Conservation (phyloP, 1,140 invertebrate genomes). For the Sesamia nonagrioides region DNA sequence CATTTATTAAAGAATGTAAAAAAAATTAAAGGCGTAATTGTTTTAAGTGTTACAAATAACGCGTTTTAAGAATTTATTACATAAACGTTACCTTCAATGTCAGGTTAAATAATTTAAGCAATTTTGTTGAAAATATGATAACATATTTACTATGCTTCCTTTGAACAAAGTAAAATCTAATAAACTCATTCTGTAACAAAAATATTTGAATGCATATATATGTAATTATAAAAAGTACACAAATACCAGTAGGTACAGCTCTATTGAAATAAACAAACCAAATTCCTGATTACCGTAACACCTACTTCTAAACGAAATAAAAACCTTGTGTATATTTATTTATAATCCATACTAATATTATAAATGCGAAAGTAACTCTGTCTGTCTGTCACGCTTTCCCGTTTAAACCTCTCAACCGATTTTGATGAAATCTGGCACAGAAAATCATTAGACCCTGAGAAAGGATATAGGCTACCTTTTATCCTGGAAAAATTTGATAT, state of each 20-base stretch:
- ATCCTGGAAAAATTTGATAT: too few species aligned
- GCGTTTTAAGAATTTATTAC: slow-evolving; percentile 21
- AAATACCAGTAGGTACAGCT: neutral
- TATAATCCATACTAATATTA: too few species aligned
- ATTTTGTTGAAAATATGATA: slow-evolving; percentile 13
- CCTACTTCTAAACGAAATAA: neutral
- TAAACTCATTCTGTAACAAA: neutral
- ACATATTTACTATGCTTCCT: slow-evolving; percentile 5
- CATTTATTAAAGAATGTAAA: slow-evolving; percentile 36
- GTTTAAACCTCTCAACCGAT: too few species aligned
- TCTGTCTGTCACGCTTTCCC: too few species aligned
- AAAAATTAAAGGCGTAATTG: slow-evolving; percentile 33
- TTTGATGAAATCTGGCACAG: too few species aligned
- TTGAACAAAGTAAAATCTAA: neutral
- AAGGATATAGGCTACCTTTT: too few species aligned
- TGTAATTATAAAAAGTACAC: neutral
- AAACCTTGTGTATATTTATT: too few species aligned
- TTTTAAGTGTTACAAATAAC: slow-evolving; percentile 44
- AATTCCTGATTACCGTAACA: neutral
- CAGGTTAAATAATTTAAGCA: neutral
- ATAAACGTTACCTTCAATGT: slow-evolving; percentile 31
- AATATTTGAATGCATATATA: neutral
- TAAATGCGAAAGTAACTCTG: too few species aligned
- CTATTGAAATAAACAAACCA: neutral
- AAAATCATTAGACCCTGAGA: too few species aligned